Conservation (phyloP, 2,888 invertebrate genomes). For the Byasa hedistus region DNA sequence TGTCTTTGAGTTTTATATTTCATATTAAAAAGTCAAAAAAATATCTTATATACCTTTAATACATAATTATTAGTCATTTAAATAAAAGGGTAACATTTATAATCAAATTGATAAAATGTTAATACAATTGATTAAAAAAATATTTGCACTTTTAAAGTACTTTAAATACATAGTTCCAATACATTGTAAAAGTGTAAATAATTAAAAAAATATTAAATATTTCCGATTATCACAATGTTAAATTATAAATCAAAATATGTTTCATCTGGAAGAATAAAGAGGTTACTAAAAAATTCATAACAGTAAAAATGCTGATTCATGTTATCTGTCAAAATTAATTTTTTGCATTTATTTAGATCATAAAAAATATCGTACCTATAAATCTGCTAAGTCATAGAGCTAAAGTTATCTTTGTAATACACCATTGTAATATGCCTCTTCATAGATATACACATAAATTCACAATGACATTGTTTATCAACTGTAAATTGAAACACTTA, state of each 20-base stretch:
- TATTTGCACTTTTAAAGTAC: neutral
- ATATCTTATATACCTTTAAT: neutral
- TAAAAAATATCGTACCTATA: neutral
- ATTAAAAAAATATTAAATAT: neutral
- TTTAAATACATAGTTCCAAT: neutral
- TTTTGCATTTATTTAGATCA: neutral
- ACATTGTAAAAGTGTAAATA: neutral
- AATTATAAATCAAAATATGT: no score
- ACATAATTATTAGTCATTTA: neutral
- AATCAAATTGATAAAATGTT: neutral
- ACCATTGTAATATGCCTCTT: neutral
- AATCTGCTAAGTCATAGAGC: neutral
- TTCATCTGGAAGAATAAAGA: no score
- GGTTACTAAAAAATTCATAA: no score
- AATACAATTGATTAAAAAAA: neutral
- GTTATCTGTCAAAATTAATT: neutral
- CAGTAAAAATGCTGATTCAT: neutral
- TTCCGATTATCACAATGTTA: no score
- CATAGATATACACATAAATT: neutral
- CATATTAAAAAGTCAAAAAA: neutral
- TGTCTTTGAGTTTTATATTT: neutral
- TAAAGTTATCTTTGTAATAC: conserved; percentile 20
- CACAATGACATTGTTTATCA: conserved; percentile 32
- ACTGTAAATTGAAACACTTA: conserved; percentile 33
- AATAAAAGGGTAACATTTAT: neutral